These are phyloP conservation scores for Parelbella ahira DNA, from an alignment of 2,888 invertebrate genomes.

Conservation along the genomic window DNA sequence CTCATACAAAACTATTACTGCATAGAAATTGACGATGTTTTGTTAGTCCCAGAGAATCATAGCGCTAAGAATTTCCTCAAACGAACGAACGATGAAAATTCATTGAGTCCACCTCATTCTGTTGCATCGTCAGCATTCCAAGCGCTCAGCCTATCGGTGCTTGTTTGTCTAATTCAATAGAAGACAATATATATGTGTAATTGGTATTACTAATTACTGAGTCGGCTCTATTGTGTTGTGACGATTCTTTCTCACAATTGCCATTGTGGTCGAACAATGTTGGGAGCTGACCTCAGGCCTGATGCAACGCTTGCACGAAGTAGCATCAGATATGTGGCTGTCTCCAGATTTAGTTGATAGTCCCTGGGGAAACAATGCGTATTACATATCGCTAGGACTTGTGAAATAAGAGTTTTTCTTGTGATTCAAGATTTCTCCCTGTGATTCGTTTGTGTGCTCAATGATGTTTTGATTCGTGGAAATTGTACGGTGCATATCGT, in stretches of 20 bases:
- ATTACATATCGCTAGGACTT: constrained; percentile 6
- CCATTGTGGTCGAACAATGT: constrained; percentile 75
- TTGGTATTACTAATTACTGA: constrained; percentile 71
- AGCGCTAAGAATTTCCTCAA: no score
- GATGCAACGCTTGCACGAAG: constrained; percentile 45
- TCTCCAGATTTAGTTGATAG: constrained; percentile 25
- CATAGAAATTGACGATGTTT: no score
- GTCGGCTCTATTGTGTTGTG: constrained; percentile 62
- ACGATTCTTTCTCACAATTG: constrained; percentile 74
- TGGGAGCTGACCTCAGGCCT: constrained; percentile 73
- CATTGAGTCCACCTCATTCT: not conserved
- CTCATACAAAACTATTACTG: no score
- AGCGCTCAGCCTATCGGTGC: constrained; percentile 30
- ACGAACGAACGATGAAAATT: not conserved
- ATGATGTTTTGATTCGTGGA: no score
- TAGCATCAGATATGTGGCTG: constrained; percentile 25
- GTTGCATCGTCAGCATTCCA: constrained; percentile 7
- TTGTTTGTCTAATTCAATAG: constrained; percentile 46
- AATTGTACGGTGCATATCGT: no score
- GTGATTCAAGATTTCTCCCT: constrained; percentile 5
- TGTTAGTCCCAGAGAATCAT: no score
- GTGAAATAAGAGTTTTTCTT: constrained; percentile 16
- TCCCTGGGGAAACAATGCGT: constrained; percentile 21
- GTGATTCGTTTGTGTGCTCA: no score
- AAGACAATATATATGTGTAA: constrained; percentile 61